phyloP scores from a whole-genome alignment of 2,888 invertebrate genomes.

The Lasioglossum villosulum region DNA sequence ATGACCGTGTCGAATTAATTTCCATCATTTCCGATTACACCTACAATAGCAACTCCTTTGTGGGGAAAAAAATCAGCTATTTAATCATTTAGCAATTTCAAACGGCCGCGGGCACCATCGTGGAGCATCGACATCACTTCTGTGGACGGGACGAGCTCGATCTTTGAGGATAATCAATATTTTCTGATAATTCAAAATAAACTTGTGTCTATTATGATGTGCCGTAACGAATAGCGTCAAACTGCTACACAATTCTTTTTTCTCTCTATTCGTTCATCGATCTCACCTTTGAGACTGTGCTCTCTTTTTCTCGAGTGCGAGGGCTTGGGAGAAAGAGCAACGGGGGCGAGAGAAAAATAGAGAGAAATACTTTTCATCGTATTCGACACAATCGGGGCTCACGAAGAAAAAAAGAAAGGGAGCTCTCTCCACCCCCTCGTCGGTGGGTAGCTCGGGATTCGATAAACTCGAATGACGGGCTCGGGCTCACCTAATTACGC shows the following conservation, averaged over 20 bases:
- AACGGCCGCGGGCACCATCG: not conserved
- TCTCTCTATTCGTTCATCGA: not conserved
- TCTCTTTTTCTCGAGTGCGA: not conserved
- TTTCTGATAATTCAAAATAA: not conserved
- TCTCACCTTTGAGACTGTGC: not conserved
- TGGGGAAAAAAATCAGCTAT: not conserved
- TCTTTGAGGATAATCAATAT: not conserved
- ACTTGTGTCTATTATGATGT: not conserved
- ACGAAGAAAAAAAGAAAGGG: not conserved
- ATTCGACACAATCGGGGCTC: constrained; percentile 50
- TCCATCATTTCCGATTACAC: not conserved
- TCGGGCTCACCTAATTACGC: constrained; percentile 72
- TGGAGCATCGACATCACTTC: not conserved
- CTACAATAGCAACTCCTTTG: not conserved
- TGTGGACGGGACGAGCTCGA: not conserved
- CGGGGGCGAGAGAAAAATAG: not conserved
- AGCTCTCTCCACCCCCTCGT: constrained; percentile 24
- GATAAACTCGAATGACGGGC: constrained; percentile 71
- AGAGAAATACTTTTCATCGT: constrained; percentile 51
- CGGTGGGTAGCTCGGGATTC: constrained; percentile 45
- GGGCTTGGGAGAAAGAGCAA: not conserved
- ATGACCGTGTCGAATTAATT: constrained; percentile 1
- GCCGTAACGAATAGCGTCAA: not conserved
- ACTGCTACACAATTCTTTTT: not conserved
- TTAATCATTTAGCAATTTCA: not conserved